These are phyloP conservation scores for Semibalanus balanoides DNA, from an alignment of 1,140 invertebrate genomes.

Conservation along the genomic window DNA sequence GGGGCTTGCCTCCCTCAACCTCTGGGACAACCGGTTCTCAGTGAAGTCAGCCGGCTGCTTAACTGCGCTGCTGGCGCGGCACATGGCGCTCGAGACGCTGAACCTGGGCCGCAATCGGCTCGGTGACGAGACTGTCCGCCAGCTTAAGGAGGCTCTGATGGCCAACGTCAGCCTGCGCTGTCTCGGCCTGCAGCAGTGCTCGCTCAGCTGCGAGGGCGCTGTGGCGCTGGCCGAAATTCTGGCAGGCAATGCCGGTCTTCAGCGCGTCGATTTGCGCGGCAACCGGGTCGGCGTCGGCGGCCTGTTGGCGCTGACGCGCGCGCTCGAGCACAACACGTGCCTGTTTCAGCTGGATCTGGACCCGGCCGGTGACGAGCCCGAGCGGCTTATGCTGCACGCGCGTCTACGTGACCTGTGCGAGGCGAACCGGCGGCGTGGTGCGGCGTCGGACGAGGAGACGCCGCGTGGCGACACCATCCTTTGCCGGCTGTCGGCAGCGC, in stretches of 20 bases:
- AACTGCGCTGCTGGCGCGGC: constrained; percentile 41
- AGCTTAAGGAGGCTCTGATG: constrained; percentile 48
- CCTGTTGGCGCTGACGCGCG: constrained; percentile 50
- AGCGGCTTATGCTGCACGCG: no score
- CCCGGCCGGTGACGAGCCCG: constrained; percentile 26
- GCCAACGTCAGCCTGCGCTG: constrained; percentile 45
- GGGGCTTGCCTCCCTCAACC: constrained; percentile 58
- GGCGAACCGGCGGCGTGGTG: no score
- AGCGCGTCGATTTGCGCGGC: constrained; percentile 66
- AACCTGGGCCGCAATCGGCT: constrained; percentile 60
- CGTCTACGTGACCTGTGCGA: no score
- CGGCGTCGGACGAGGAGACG: no score
- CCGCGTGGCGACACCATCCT: no score
- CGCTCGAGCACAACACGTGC: constrained; percentile 54
- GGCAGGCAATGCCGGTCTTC: constrained; percentile 43
- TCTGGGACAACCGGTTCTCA: constrained; percentile 75
- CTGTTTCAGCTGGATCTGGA: constrained; percentile 64
- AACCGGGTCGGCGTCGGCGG: constrained; percentile 61
- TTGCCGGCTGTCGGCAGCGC: no score
- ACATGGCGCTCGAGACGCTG: constrained; percentile 48
- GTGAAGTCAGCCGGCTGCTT: constrained; percentile 50
- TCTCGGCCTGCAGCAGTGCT: constrained; percentile 52
- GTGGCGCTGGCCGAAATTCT: constrained; percentile 52
- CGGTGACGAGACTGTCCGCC: constrained; percentile 48
- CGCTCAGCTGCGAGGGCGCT: constrained; percentile 52